phyloP scores from a whole-genome alignment of 1,140 invertebrate species.

The Macrosteles quadrilineatus region DNA sequence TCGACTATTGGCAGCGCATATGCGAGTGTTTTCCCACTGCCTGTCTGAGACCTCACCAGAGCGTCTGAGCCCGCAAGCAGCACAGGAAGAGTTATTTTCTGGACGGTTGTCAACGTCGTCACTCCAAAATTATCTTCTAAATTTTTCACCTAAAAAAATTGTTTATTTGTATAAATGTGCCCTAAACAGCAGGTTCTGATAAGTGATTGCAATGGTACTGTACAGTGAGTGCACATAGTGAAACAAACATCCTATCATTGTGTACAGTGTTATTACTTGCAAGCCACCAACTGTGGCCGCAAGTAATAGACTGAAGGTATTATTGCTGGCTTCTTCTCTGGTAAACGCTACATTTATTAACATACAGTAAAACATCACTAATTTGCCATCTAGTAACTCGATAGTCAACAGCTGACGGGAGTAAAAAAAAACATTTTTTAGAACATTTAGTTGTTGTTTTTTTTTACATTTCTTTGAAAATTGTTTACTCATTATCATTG shows the following conservation, averaged over 20 bases:
- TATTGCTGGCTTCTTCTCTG: not conserved
- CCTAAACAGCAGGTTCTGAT: not conserved
- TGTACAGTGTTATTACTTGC: slow-evolving; percentile 2
- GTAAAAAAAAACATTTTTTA: no score
- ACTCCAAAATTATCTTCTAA: slow-evolving; percentile 75
- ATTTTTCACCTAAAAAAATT: slow-evolving; percentile 64
- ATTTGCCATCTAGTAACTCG: no score
- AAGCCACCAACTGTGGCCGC: not conserved
- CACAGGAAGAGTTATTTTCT: slow-evolving; percentile 79
- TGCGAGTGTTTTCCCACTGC: slow-evolving; percentile 88
- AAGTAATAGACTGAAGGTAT: not conserved
- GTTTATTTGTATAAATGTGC: not conserved
- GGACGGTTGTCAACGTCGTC: slow-evolving; percentile 78
- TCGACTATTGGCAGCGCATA: slow-evolving; percentile 86
- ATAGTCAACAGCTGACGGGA: no score
- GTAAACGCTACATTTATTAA: no score
- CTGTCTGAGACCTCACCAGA: slow-evolving; percentile 88
- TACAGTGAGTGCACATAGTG: not conserved
- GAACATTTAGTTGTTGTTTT: no score
- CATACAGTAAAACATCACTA: no score
- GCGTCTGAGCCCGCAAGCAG: slow-evolving; percentile 77
- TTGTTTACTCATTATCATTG: no score
- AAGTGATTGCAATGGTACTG: not conserved
- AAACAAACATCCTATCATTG: not conserved
- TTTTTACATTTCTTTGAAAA: no score